Base-by-base conservation (phyloP, 2,888 invertebrate genomes). In the Agrochola macilenta region DNA sequence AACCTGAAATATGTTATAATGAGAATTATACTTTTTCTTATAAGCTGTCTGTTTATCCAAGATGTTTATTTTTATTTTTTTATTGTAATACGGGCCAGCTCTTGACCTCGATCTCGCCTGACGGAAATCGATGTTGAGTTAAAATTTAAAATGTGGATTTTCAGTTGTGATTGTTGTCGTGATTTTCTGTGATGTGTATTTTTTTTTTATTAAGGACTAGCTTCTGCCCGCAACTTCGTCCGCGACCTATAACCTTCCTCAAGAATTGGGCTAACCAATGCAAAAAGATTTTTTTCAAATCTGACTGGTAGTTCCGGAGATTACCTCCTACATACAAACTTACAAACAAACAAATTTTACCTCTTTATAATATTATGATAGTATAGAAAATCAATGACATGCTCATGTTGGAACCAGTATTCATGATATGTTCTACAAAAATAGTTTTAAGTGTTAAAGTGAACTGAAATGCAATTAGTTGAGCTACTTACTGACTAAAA, bases 401-500 rank as follows among this genome's bases (percentile, higher is more conserved):
- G 12, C 35, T 35, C 4, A 26, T 26, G 14, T 17, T 26, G 26
- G 9, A 17, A 65, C 9, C 17, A 65, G 17, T 12, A 26, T 65
- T 26, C 7, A 65, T 26, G 17, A 65, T 0, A 65, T 20, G 20
- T 26, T 43, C 14, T 39, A 39, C n/a, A 43, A 65, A 65, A n/a
- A 30, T 30, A 14, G 43, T 58, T 68, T 30, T 2, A 43, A 8
- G 12, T 43, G 4, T n/a, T 30, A 5, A 66, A 20, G n/a, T 30
- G 20, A 46, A 26, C 35, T 23, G 35, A 68, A 30, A 57, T 30
- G 0, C 1, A 26, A 52, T n/a, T 26, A 35, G 20, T 64, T 77
- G 1, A 35, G 8, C 14, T 35, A 95, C 96, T 95, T 84, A 97
- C 97, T 91, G 66, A 96, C 96, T 91, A 97, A 92, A 78, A 97